A percentile compares a stretch with the other conserved stretches of the same genome.
phyloP scores from a whole-genome alignment of 2,797 vertebrate species.

The Sylvia borin region DNA sequence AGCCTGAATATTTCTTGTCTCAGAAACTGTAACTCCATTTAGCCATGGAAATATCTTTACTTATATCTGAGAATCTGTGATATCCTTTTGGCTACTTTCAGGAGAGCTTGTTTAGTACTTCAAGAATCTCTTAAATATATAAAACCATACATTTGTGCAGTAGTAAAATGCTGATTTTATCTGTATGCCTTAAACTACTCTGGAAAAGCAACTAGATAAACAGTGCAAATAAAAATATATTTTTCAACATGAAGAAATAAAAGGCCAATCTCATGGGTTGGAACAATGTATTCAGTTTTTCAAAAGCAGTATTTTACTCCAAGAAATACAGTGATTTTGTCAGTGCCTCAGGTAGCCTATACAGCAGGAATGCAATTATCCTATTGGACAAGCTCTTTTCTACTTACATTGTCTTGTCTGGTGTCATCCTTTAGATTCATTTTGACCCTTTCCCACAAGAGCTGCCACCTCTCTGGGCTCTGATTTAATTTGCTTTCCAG shows the following conservation, averaged over 20 bases:
- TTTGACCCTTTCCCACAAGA: conserved; percentile 87
- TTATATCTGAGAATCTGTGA: background rate
- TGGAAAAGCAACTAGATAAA: background rate
- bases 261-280: background rate
- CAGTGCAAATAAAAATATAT: background rate
- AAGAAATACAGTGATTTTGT: conserved; percentile 14
- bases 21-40: background rate
- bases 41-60: background rate
- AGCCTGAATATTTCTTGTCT: background rate
- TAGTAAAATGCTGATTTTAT: background rate
- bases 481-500: conserved; percentile 90
- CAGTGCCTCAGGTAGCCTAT: background rate
- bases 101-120: background rate
- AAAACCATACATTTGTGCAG: background rate
- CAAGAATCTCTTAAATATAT: background rate
- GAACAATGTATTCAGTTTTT: background rate
- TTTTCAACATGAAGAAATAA: background rate
- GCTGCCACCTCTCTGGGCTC: conserved; percentile 89
- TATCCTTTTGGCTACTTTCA: background rate
- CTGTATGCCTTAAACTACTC: background rate
- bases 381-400: background rate
- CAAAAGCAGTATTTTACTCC: conserved; percentile 13
- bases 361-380: background rate
- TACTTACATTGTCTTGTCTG: conserved; percentile 87
- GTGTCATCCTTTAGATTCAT: conserved; percentile 89